Evolutionary conservation across 1,140 invertebrate genomes (phyloP), one percentile per base, ranked within the genome.

Genomic region (Campoletis sonorensis): DNA sequence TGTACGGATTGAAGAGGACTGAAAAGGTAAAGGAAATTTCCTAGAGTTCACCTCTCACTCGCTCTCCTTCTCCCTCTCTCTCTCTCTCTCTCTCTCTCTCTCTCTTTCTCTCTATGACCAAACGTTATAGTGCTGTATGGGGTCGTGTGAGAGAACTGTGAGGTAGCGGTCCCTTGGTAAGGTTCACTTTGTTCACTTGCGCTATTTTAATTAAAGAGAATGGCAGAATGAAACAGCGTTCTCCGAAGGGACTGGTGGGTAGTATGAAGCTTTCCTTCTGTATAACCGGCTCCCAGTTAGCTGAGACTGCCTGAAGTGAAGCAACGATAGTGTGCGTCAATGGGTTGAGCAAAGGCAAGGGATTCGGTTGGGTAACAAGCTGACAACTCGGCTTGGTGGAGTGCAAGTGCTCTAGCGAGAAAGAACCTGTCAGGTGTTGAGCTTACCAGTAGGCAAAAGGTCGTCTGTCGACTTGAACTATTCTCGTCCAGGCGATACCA

Each of bases 121-220:
- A 21, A 58, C 18, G 21, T 11, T n/a, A 75, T n/a, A 49, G 72
- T 45, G 72, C 40, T 78, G 45, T 45, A 78, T 78, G 18, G 76
- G 33, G 1, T 37, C 67, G 11, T 64, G 76, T 16, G 61, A 64
- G 21, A 70, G 30, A 21, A 45, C 58, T 18, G 37, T 18, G 49
- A 58, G 13, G 37, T 67, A 78, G 58, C n/a, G 30, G 27, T 78
- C 72, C 67, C 21, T 51, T 15, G 11, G 26, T 64, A 21, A 77
- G 79, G 40, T 67, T 80, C 71, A 83, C 79, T 83, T 80, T 82
- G 71, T 80, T 79, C 83, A 75, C 77, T 81, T 79, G 64, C 67
- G 75, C 80, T 81, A 86, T 85, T 86, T 87, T 87, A 88, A 88
- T 88, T 86, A 88, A 86, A 85, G 79, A 85, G 80, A 82, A 86